phyloP scores from a whole-genome alignment of 1,140 invertebrate genomes.

The Bradynema listronoti region DNA sequence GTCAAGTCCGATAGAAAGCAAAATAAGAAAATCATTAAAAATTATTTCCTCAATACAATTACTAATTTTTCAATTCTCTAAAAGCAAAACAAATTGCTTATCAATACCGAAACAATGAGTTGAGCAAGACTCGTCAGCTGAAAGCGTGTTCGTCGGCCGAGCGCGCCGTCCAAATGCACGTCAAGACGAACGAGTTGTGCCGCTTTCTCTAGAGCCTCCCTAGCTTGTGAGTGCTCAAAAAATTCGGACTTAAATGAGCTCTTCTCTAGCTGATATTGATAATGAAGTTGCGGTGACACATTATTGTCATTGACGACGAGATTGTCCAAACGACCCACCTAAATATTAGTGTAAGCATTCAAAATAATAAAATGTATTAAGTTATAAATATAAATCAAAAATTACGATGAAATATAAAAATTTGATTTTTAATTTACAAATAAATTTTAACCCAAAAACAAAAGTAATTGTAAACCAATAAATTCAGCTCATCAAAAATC shows the following conservation, averaged over 20 bases:
- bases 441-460: too few species aligned
- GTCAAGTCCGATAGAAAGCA: too few species aligned
- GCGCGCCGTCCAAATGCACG: constrained; percentile 14
- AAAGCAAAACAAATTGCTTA: too few species aligned
- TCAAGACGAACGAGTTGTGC: constrained; percentile 12
- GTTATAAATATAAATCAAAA: neutral
- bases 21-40: too few species aligned
- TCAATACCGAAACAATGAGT: constrained; percentile 15
- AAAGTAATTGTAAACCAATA: too few species aligned
- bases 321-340: neutral
- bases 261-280: constrained; percentile 22
- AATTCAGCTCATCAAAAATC: too few species aligned
- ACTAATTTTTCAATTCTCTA: constrained; percentile 11
- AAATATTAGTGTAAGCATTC: too few species aligned
- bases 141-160: constrained; percentile 24
- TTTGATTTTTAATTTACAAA: too few species aligned
- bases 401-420: too few species aligned
- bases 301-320: neutral
- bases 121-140: constrained; percentile 18
- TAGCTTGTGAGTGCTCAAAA: constrained; percentile 14
- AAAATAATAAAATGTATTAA: neutral
- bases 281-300: neutral
- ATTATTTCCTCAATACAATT: too few species aligned
- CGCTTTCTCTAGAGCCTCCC: constrained; percentile 11
- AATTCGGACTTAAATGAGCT: constrained; percentile 14